These are phyloP conservation scores for Caenorhabditis panamensis DNA, from an alignment of 2,888 invertebrate genomes.

Conservation along the genomic window DNA sequence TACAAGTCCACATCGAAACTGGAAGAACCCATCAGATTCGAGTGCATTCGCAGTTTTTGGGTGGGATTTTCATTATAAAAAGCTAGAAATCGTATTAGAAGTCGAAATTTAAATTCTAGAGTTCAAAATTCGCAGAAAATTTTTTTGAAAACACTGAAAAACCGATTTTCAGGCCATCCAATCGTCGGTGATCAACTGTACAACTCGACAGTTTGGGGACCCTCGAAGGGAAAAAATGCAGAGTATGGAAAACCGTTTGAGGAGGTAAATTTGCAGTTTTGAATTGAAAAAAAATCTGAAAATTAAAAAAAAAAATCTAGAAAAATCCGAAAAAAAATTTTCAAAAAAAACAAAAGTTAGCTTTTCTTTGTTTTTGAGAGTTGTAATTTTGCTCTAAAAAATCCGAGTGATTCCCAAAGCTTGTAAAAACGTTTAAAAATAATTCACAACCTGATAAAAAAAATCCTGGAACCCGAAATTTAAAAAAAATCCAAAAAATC, in stretches of 20 bases:
- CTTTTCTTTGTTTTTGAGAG: neutral
- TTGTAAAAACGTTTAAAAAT: no score
- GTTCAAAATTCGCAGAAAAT: neutral
- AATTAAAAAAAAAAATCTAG: neutral
- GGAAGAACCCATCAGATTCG: constrained; percentile 99
- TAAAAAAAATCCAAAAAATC: no score
- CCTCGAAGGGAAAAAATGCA: constrained; percentile 91
- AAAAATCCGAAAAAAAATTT: neutral
- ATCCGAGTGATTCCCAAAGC: neutral
- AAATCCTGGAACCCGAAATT: no score
- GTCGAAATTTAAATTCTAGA: neutral
- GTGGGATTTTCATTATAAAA: constrained; percentile 83
- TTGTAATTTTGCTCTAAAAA: neutral
- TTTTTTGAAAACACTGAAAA: no score
- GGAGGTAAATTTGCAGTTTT: constrained; percentile 54
- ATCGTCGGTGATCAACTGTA: constrained; percentile 98
- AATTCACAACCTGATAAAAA: no score
- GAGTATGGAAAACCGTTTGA: constrained; percentile 84
- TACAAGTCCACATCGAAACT: constrained; percentile 94
- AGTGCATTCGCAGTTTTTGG: constrained; percentile 97
- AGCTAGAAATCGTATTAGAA: no score
- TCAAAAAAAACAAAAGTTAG: neutral
- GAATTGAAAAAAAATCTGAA: neutral
- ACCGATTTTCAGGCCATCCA: constrained; percentile 88
- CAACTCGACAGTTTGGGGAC: constrained; percentile 94